phyloP scores from a whole-genome alignment of 2,797 vertebrate species.

The Pipistrellus kuhlii region DNA sequence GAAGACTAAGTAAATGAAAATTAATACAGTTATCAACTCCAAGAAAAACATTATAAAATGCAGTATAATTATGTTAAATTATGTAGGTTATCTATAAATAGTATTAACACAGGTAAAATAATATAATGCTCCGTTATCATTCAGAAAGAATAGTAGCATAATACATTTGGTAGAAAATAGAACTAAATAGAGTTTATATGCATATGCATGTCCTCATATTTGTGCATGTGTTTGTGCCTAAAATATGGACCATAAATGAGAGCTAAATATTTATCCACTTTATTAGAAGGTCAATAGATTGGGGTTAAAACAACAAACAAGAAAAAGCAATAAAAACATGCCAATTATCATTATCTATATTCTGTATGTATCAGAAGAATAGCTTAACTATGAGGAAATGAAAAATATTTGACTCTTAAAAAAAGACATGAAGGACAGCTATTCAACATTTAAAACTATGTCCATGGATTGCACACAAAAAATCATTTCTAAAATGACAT shows the following conservation, averaged over 20 bases:
- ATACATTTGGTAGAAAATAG: neutral
- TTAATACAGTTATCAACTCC: too few species aligned
- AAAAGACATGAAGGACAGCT: neutral
- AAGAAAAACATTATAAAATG: too few species aligned
- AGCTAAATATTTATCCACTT: neutral
- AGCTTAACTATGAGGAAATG: neutral
- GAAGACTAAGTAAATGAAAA: too few species aligned
- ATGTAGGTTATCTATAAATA: neutral
- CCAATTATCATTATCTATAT: neutral
- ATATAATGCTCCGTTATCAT: neutral
- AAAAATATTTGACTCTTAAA: neutral
- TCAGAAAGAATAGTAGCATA: neutral
- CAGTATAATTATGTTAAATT: neutral
- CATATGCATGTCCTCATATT: neutral
- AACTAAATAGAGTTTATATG: neutral
- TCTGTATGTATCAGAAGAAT: neutral
- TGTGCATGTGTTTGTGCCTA: neutral
- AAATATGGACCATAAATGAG: neutral
- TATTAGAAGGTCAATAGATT: neutral
- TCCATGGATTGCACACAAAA: neutral
- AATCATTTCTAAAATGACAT: neutral
- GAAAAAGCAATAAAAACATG: neutral
- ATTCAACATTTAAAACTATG: neutral
- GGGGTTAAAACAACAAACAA: neutral
- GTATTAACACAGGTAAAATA: neutral